Base-by-base conservation (phyloP, 2,113 vertebrate species). In the Odontophorus gujanensis region DNA sequence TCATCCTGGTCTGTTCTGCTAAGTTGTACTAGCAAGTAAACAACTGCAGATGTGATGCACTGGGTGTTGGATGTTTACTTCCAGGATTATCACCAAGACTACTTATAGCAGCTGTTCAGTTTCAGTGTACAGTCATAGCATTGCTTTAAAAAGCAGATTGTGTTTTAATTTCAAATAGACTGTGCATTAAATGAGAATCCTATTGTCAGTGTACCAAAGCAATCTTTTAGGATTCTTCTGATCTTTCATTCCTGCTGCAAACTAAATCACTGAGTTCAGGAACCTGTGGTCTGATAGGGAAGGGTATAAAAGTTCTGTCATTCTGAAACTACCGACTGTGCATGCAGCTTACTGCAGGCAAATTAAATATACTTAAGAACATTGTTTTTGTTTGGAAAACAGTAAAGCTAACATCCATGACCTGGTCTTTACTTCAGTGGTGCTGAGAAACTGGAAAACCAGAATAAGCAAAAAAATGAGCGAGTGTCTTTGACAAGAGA, bases 11-110 rank as follows among this genome's bases (percentile, higher is more conserved):
- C 59, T 85, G 68, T 92, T 91, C 90, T 94, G 30, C 85, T 65
- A 87, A 83, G 68, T 90, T 96, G 79, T 96, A 91, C 72, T 38
- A 87, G 91, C 57, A 80, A 93, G 81, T 91, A 94, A 91, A 89
- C 92, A 95, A 96, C 83, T 67, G 67, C 74, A 95, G 72, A 63
- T 89, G 15, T 93, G 77, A 85, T 93, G 55, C 20, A 13, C 9
- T 77, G 85, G 59, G 94, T 91, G 85, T 91, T 92, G 81, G 34
- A 94, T 89, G 65, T 93, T 93, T 92, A 80, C 82, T 93, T 94
- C 25, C 53, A 92, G 85, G 82, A 28, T 81, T 88, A 83, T 63
- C 6, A 2, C 28, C 75, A 43, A 85, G 68, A 85, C 47, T 15
- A 26, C 61, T 85, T 73, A 68, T 8, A 91, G 22, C 50, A 80